A percentile compares a stretch with the other conserved stretches of the same genome.
Evolutionary conservation across 2,113 vertebrate species (phyloP).

Genomic region (Pristiophorus japonicus): DNA sequence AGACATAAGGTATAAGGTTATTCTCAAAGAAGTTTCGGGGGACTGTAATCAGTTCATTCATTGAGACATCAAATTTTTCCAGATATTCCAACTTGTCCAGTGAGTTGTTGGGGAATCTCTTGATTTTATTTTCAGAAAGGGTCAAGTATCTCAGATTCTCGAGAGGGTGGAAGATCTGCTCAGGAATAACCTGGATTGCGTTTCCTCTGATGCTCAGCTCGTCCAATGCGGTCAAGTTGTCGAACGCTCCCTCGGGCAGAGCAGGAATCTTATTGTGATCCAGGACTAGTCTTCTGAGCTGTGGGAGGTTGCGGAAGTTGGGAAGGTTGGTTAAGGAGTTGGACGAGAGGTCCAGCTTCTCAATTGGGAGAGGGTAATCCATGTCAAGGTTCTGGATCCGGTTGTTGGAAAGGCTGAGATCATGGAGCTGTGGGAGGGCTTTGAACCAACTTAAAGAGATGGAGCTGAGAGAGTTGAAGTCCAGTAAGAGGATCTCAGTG

Average conservation of each 20-base stretch:
- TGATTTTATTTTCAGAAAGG: background rate
- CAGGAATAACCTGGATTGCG: background rate
- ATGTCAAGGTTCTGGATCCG: no score
- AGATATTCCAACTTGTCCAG: background rate
- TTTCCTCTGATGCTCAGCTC: conserved; percentile 42
- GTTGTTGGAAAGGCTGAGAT: no score
- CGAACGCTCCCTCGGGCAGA: conserved; percentile 34
- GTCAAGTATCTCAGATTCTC: background rate
- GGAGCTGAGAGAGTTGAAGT: no score
- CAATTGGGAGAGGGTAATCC: no score
- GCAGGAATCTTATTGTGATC: conserved; percentile 45
- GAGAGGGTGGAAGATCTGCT: background rate
- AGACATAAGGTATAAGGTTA: conserved; percentile 35
- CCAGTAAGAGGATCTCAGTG: no score
- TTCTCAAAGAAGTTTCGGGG: conserved; percentile 44
- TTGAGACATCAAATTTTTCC: conserved; percentile 14
- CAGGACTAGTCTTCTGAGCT: conserved; percentile 38
- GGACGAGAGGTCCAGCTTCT: conserved; percentile 41
- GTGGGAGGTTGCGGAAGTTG: conserved; percentile 35
- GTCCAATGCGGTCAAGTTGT: conserved; percentile 36
- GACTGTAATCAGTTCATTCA: conserved; percentile 5
- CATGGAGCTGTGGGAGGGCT: no score
- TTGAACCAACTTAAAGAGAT: no score
- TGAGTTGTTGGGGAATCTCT: background rate
- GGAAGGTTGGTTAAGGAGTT: conserved; percentile 45